Base-by-base conservation (phyloP, 2,888 invertebrate species). In the Sturmia bella region DNA sequence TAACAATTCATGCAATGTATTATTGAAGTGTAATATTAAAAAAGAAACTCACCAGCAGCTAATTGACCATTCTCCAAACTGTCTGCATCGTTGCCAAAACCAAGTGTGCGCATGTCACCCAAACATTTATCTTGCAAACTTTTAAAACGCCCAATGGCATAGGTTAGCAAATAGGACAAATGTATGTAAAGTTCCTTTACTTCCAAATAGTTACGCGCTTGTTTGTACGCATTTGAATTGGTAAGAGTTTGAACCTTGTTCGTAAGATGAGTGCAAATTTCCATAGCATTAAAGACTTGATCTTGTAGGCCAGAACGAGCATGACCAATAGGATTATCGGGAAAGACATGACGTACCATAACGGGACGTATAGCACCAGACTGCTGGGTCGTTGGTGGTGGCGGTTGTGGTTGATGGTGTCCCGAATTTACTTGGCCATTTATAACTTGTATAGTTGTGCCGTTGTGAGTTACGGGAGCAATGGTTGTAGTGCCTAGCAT, bases 121-220 rank as follows among this genome's bases (percentile, higher is more conserved):
- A 89, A 83, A 27, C 90, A 91, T 84, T 90, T 91, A 41, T 91
- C 91, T 78, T 91, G 91, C 24, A 91, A 77, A 15, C 89, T 88
- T 63, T 91, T 91, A 21, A 91, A 90, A 2, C 91, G 87, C 6
- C 91, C 91, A 68, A 90, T 89, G 1, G 91, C 90, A 74, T 91
- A 91, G 0, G 91, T 90, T 75, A 90, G 87, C 45, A 91, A 80
- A 78, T 91, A 91, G 2, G 91, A 91, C 12, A 91, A 84, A 85
- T 91, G 91, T 64, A 91, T 90, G 57, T 91, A 90, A 2, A 91
- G 84, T 74, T 91, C 91, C 75, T 91, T 91, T 4, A 91, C 87
- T 85, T 91, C 91, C 41, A 88, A 85, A 75, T 87, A 88, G 75
- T 86, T 90, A 19, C 87, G 87, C 0, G 89, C 91, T 63, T 88